Evolutionary conservation across 2,888 invertebrate species (phyloP).

Genomic region (Stratiomys singularior): DNA sequence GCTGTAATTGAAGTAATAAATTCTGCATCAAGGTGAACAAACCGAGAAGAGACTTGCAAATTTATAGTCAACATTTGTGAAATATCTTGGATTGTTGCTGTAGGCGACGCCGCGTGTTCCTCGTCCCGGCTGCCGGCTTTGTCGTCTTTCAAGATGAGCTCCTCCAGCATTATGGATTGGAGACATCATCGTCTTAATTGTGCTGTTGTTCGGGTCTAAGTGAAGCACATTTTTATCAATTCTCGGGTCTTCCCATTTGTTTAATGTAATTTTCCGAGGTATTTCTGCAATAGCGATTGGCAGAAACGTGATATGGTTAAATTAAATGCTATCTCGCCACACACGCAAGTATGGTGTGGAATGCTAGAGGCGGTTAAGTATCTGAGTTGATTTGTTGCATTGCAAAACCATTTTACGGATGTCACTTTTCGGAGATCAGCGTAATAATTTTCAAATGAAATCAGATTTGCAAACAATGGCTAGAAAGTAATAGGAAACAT

Average conservation of each 20-base stretch:
- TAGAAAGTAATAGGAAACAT: too few species aligned
- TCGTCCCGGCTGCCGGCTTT: neutral
- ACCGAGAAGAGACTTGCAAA: slow-evolving; percentile 26
- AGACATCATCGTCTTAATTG: slow-evolving; percentile 23
- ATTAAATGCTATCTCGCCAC: slow-evolving; percentile 1
- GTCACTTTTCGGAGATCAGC: neutral
- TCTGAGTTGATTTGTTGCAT: neutral
- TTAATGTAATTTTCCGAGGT: slow-evolving; percentile 4
- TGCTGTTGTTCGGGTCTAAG: slow-evolving; percentile 4
- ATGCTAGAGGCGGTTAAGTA: neutral
- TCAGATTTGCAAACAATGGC: neutral
- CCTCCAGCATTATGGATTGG: neutral
- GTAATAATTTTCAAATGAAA: neutral
- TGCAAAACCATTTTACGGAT: slow-evolving; percentile 12
- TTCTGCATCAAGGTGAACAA: slow-evolving; percentile 34
- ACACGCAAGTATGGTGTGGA: neutral
- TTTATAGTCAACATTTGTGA: slow-evolving; percentile 21
- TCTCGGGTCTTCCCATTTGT: neutral
- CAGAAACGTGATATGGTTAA: slow-evolving; percentile 29
- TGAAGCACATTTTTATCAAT: neutral
- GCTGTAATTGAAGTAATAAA: slow-evolving; percentile 43
- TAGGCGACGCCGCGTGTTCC: neutral
- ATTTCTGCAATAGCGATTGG: slow-evolving; percentile 11
- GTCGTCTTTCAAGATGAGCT: neutral
- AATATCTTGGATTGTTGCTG: slow-evolving; percentile 10